Conservation (phyloP, 2,888 invertebrate genomes). For the Deilephila porcellus region DNA sequence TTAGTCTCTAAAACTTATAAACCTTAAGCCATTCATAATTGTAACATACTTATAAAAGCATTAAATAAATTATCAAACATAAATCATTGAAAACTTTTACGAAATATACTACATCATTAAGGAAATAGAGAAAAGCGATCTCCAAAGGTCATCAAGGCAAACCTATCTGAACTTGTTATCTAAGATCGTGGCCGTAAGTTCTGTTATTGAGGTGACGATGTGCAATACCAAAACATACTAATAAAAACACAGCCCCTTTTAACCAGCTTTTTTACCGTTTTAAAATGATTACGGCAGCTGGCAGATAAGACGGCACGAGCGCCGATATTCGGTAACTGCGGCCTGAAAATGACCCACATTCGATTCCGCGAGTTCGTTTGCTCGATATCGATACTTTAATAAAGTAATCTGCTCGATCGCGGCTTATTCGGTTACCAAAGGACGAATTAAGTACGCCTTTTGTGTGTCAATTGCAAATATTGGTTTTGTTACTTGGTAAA, state of each 20-base stretch:
- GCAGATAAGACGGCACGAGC: constrained; percentile 12
- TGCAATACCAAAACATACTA: constrained; percentile 45
- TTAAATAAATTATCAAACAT: neutral
- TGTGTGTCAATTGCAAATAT: neutral
- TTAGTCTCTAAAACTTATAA: too few relatives aligned
- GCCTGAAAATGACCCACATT: constrained; percentile 20
- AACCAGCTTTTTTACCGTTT: constrained; percentile 49
- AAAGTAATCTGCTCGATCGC: neutral
- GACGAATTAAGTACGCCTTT: too few relatives aligned
- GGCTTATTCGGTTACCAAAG: neutral
- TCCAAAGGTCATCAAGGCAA: neutral
- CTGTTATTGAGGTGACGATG: constrained; percentile 43
- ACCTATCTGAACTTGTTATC: neutral
- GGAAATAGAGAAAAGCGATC: neutral
- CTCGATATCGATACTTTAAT: neutral
- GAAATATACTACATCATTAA: neutral
- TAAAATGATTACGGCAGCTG: constrained; percentile 35
- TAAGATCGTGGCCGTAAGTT: constrained; percentile 30
- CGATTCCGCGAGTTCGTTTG: neutral
- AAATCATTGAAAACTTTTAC: neutral
- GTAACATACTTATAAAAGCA: too few relatives aligned
- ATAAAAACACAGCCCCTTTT: constrained; percentile 47
- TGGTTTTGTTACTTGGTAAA: neutral
- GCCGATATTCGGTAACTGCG: constrained; percentile 8
- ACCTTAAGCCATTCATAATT: too few relatives aligned